Base-by-base conservation (phyloP, 1,140 invertebrate species). In the Bursaphelenchus mucronatus region DNA sequence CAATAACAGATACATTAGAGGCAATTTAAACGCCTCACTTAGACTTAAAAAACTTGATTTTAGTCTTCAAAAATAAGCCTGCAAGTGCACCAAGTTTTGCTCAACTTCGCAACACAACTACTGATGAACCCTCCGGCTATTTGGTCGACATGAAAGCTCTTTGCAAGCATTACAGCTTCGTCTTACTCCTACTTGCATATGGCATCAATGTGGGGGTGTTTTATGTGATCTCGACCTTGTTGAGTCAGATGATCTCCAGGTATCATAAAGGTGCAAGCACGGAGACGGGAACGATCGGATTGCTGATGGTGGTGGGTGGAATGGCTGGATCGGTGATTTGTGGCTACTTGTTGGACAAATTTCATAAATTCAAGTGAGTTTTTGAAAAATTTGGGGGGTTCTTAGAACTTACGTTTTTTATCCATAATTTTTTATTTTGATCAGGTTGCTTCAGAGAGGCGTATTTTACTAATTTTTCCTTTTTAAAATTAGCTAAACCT, bases 161-260 rank as follows among this genome's bases (percentile, higher is more conserved):
- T 0, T 64, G 88, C 0, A 87, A 84, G 30, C 92, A 92, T 82
- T 78, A 82, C 10, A 88, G 89, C 66, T 94, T 90, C 78, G 79
- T 91, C 15, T 81, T 94, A 3, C 86, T 94, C 0, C 83, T 93
- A 9, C 73, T 90, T 19, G 90, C 89, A 5, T 94, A 95, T 80
- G 91, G 90, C 2, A 88, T 94, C 68, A 95, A 94, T 81, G 90
- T 91, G 3, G 92, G 92, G 0, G 89, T 90, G 5, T 95, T 94
- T 84, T 96, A 96, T 79, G 92, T 90, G 1, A 89, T 96, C 67
- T 92, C 90, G 4, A 95, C 92, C 0, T 85, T 93, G 1, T 86
- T 95, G n/a, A 92, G 90, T 82, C 87, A 88, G 81, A 87, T 94
- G 64, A 85, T 95, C n/a, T 79, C 89, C 0, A 75, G 82, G 52